phyloP scores from a whole-genome alignment of 2,113 vertebrate genomes.

The Baryphthengus martii region DNA sequence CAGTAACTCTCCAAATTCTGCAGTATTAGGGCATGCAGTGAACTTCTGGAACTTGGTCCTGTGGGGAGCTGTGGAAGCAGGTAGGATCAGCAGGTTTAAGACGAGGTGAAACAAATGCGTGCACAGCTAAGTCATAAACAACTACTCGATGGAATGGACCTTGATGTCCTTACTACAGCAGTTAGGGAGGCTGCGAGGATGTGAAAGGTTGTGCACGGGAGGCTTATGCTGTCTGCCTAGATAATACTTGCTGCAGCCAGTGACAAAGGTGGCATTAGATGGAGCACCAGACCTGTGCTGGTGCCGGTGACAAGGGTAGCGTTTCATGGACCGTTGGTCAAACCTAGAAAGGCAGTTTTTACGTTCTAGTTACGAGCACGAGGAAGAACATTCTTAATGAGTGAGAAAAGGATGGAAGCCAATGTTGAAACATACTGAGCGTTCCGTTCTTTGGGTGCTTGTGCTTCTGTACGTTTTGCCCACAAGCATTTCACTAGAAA shows the following conservation, averaged over 20 bases:
- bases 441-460: neutral
- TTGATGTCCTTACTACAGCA: neutral
- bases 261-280: neutral
- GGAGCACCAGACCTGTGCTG: no score
- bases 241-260: neutral
- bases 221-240: accelerated
- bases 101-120: neutral
- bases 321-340: neutral
- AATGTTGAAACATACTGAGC: neutral
- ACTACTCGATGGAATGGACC: neutral
- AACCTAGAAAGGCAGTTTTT: neutral
- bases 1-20: neutral
- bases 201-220: accelerated
- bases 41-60: neutral
- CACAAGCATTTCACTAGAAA: neutral
- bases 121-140: neutral
- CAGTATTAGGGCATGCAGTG: neutral
- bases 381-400: neutral
- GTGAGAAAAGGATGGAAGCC: neutral
- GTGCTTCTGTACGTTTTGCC: neutral
- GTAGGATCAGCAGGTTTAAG: neutral
- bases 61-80: neutral
- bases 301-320: neutral
- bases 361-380: neutral
- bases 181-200: neutral